phyloP scores from a whole-genome alignment of 2,113 vertebrate species.

The Hypanus sabinus region DNA sequence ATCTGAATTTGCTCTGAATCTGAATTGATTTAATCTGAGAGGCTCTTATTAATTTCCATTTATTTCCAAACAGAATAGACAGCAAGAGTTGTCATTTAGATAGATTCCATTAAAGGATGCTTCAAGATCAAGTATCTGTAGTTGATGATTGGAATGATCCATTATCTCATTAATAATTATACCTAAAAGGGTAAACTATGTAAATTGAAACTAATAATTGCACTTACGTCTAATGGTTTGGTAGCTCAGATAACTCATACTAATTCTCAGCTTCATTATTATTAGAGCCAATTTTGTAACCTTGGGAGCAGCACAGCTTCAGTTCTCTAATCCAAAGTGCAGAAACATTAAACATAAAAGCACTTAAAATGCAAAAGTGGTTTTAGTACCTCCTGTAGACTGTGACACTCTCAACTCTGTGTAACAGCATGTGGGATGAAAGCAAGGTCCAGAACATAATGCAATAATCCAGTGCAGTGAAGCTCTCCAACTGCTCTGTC shows the following conservation, averaged over 20 bases:
- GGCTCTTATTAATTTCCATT: neutral
- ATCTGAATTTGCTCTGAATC: too few species aligned
- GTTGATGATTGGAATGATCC: neutral
- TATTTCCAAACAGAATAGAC: neutral
- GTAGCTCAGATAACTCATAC: neutral
- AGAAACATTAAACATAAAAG: neutral
- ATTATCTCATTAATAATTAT: slow-evolving; percentile 7
- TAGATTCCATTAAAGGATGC: neutral
- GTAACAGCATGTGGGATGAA: neutral
- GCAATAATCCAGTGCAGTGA: neutral
- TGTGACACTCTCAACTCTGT: neutral
- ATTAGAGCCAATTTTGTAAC: neutral
- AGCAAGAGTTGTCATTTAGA: neutral
- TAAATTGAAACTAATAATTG: neutral
- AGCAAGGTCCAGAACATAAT: neutral
- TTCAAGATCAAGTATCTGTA: neutral
- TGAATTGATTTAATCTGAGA: neutral
- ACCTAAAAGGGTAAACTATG: neutral
- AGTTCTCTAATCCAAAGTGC: neutral
- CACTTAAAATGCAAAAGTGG: neutral
- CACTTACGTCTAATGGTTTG: neutral
- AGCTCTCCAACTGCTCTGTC: neutral
- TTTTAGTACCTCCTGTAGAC: neutral
- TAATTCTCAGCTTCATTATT: neutral
- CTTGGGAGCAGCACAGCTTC: neutral